These are phyloP conservation scores for Podarcis muralis DNA, from an alignment of 2,113 vertebrate genomes.

Conservation along the genomic window DNA sequence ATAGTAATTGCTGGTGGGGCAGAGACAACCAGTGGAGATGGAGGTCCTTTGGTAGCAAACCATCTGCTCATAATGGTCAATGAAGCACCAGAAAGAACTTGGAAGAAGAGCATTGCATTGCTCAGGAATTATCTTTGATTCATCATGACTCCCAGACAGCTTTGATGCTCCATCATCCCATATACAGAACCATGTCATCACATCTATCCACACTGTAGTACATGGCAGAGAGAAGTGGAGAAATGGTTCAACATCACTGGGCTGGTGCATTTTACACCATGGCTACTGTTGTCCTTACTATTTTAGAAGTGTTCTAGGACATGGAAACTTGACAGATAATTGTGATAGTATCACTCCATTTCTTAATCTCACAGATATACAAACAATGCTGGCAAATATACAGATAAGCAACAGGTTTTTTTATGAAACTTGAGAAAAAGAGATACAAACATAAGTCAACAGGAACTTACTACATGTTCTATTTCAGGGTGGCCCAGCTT, in stretches of 20 bases:
- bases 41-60: background rate
- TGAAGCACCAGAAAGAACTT: background rate
- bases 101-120: background rate
- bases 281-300: constrained; percentile 5
- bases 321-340: background rate
- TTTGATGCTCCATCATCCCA: background rate
- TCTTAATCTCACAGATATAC: background rate
- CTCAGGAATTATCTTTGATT: background rate
- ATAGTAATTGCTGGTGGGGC: too few relatives aligned
- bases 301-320: background rate
- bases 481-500: too few relatives aligned
- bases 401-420: constrained; percentile 4
- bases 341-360: background rate
- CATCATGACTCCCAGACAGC: background rate
- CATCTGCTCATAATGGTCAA: background rate
- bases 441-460: background rate
- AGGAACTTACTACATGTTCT: background rate
- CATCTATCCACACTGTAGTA: background rate
- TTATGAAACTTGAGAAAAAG: constrained; percentile 43
- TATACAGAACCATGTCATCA: background rate
- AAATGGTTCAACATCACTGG: background rate
- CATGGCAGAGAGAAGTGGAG: too few relatives aligned
- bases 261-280: background rate
- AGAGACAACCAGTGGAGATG: too few relatives aligned
- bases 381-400: background rate